These are phyloP conservation scores for Melolontha melolontha DNA, from an alignment of 2,888 invertebrate genomes.

Conservation along the genomic window DNA sequence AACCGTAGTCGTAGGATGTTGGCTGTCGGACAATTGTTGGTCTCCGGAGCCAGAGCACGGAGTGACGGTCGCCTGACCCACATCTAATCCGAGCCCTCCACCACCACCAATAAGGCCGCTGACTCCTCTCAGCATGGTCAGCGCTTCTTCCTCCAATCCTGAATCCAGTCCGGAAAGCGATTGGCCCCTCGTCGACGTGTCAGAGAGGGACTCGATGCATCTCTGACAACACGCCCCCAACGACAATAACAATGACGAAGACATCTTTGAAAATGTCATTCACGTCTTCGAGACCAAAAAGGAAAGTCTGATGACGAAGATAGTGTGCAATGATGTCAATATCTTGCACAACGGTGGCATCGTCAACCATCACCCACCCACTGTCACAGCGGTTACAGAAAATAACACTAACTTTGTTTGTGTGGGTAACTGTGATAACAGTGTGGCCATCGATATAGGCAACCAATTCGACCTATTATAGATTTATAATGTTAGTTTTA, in stretches of 20 bases:
- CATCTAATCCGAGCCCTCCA: conserved; percentile 72
- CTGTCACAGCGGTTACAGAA: conserved; percentile 14
- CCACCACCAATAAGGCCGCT: conserved; percentile 42
- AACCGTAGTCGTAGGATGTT: conserved; percentile 81
- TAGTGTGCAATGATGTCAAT: conserved; percentile 19
- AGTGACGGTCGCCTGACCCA: conserved; percentile 77
- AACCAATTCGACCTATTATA: conserved; percentile 43
- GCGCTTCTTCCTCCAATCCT: conserved; percentile 49
- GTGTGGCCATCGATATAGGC: conserved; percentile 41
- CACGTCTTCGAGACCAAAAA: conserved; percentile 43
- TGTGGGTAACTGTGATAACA: conserved; percentile 41
- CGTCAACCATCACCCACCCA: conserved; percentile 4
- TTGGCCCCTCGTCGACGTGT: conserved; percentile 63
- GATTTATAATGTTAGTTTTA: conserved; percentile 5
- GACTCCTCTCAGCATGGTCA: conserved; percentile 56
- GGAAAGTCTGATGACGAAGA: conserved; percentile 27
- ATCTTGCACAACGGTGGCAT: conserved; percentile 26
- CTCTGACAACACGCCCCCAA: conserved; percentile 51
- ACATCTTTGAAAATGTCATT: conserved; percentile 43
- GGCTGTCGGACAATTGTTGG: conserved; percentile 84
- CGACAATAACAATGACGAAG: conserved; percentile 45
- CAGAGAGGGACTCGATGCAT: conserved; percentile 53
- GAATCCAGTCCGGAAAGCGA: conserved; percentile 63
- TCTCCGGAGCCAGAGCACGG: conserved; percentile 79
- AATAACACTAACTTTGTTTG: conserved; percentile 35